phyloP scores from a whole-genome alignment of 2,797 vertebrate genomes.

The Mareca penelope region DNA sequence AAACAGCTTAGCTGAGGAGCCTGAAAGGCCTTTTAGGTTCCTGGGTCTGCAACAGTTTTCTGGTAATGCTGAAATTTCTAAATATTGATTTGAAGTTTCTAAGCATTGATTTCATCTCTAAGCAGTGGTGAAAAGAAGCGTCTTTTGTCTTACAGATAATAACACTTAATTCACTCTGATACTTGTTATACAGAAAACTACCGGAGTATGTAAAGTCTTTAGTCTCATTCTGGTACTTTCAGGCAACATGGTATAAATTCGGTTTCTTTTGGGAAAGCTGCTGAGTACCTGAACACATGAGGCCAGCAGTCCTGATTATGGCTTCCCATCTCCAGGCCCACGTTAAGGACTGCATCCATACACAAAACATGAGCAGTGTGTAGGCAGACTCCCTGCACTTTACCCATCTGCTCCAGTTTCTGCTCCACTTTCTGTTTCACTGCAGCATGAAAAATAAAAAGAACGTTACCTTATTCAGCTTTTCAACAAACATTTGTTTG shows the following conservation, averaged over 20 bases:
- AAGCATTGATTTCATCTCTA: background rate
- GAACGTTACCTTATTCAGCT: background rate
- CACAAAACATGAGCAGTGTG: conserved; percentile 95
- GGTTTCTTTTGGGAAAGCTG: background rate
- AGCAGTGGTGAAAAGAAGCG: background rate
- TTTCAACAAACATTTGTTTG: background rate
- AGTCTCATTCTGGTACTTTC: background rate
- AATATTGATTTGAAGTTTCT: background rate
- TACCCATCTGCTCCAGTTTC: conserved; percentile 92
- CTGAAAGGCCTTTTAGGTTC: background rate
- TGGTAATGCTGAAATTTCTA: background rate
- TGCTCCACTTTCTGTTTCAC: conserved; percentile 94
- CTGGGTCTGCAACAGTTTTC: background rate
- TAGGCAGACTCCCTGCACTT: conserved; percentile 88
- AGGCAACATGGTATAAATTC: background rate
- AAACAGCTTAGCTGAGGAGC: background rate
- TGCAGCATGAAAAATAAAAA: conserved; percentile 53
- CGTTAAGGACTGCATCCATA: conserved; percentile 96
- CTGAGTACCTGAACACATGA: conserved; percentile 91
- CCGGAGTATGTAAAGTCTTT: background rate
- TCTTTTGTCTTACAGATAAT: background rate
- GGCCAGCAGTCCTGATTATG: conserved; percentile 98
- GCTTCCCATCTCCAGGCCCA: conserved; percentile 97
- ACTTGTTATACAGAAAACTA: background rate
- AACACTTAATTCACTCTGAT: background rate